Conservation (phyloP, 2,888 invertebrate genomes). For the Tachina grossa region DNA sequence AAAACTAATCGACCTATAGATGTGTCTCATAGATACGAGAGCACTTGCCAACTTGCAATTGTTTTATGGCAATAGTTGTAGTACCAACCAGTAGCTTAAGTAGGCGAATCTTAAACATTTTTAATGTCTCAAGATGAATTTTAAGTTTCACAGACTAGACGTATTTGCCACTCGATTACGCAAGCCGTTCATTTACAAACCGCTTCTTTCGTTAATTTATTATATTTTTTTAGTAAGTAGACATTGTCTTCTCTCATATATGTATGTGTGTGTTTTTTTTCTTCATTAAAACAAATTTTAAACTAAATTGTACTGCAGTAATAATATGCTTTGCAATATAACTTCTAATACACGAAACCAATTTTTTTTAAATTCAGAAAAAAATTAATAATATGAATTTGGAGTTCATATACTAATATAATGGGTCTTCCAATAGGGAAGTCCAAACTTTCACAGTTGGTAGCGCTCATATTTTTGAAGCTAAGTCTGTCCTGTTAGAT, state of each 20-base stretch:
- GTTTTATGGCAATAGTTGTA: slow-evolving; percentile 28
- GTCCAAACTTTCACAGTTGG: too few species aligned
- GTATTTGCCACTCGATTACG: slow-evolving; percentile 51
- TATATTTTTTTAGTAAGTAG: neutral
- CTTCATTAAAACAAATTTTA: too few species aligned
- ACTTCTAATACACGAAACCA: too few species aligned
- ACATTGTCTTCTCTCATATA: neutral
- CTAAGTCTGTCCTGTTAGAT: too few species aligned
- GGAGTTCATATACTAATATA: too few species aligned
- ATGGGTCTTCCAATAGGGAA: too few species aligned
- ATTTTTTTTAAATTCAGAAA: too few species aligned
- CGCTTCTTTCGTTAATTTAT: slow-evolving; percentile 3
- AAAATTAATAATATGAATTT: too few species aligned
- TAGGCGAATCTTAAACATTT: slow-evolving; percentile 45
- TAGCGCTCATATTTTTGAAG: too few species aligned
- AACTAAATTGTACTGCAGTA: too few species aligned
- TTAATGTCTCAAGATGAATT: slow-evolving; percentile 42
- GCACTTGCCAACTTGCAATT: slow-evolving; percentile 45
- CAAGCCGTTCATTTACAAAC: slow-evolving; percentile 25
- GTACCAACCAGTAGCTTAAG: slow-evolving; percentile 20
- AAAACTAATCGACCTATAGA: slow-evolving; percentile 45
- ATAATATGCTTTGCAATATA: too few species aligned
- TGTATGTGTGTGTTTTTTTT: neutral
- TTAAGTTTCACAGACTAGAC: slow-evolving; percentile 39
- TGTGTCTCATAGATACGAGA: slow-evolving; percentile 35